Conservation (phyloP, 2,888 invertebrate genomes). For the Pristionchus maxplancki region DNA sequence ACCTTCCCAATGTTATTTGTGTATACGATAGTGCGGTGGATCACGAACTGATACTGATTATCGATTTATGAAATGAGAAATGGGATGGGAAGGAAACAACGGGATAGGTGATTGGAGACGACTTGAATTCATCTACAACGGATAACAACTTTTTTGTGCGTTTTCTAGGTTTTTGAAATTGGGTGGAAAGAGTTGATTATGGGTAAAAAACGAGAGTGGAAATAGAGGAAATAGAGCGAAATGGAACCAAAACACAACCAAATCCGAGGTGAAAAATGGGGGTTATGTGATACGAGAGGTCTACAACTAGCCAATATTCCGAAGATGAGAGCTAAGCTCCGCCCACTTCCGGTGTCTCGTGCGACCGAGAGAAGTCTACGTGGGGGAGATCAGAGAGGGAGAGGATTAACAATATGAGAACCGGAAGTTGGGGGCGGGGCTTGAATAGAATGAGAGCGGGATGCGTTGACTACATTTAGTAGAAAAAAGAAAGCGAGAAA, state of each 20-base stretch:
- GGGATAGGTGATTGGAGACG: not conserved
- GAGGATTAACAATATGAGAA: conserved; percentile 38
- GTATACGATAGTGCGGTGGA: conserved; percentile 20
- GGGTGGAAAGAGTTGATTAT: not conserved
- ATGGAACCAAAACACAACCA: conserved; percentile 39
- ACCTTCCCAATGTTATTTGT: conserved; percentile 9
- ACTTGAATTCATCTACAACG: conserved; percentile 11
- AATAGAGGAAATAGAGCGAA: not conserved
- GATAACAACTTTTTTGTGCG: conserved; percentile 26
- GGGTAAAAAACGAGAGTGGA: conserved; percentile 3
- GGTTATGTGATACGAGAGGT: not conserved
- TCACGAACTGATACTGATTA: not conserved
- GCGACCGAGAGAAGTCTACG: conserved; percentile 38
- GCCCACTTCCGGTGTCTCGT: conserved; percentile 25
- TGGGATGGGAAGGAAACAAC: not conserved
- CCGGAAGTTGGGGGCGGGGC: conserved; percentile 36
- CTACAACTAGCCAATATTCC: not conserved
- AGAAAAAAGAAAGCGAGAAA: not conserved
- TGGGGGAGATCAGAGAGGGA: conserved; percentile 31
- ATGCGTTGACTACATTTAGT: conserved; percentile 1
- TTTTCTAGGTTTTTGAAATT: conserved; percentile 20
- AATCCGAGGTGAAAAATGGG: conserved; percentile 1
- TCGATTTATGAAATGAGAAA: not conserved
- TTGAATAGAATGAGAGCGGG: not conserved
- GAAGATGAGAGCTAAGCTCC: not conserved